Percentiles rank a stretch among this genome's conserved stretches.
phyloP scores from a whole-genome alignment of 2,888 invertebrate genomes.

The Erebia palarica region DNA sequence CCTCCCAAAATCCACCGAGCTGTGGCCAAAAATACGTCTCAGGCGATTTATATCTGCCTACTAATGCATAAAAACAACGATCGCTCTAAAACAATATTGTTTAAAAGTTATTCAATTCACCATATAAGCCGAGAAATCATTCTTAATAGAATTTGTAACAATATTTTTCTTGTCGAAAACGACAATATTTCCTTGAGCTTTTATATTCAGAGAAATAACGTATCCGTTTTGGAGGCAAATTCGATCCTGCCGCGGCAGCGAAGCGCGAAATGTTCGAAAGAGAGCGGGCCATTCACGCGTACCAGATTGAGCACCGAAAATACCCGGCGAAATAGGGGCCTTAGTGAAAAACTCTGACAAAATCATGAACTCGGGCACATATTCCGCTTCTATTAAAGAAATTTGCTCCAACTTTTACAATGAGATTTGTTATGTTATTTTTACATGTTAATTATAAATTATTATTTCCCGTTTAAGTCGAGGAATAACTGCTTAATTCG shows the following conservation, averaged over 20 bases:
- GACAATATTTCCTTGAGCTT: constrained; percentile 26
- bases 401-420: not conserved
- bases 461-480: no score
- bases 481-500: no score
- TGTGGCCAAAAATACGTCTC: no score
- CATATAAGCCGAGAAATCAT: constrained; percentile 7
- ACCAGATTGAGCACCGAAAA: constrained; percentile 69
- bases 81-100: no score
- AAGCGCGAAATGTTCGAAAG: constrained; percentile 54
- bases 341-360: constrained; percentile 22
- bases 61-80: no score
- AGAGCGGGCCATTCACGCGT: constrained; percentile 60
- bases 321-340: constrained; percentile 34
- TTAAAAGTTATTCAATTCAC: constrained; percentile 13
- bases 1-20: no score
- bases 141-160: constrained; percentile 18
- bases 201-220: constrained; percentile 52
- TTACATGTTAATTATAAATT: no score
- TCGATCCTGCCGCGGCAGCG: constrained; percentile 56
- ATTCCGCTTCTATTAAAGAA: no score
- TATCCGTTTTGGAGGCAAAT: constrained; percentile 58
- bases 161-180: constrained; percentile 27
- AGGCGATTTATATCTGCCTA: no score
- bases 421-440: no score
- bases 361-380: constrained; percentile 17